A percentile compares a stretch with the other conserved stretches of the same genome.
phyloP scores from a whole-genome alignment of 1,140 invertebrate genomes.

The Drosophila albomicans region DNA sequence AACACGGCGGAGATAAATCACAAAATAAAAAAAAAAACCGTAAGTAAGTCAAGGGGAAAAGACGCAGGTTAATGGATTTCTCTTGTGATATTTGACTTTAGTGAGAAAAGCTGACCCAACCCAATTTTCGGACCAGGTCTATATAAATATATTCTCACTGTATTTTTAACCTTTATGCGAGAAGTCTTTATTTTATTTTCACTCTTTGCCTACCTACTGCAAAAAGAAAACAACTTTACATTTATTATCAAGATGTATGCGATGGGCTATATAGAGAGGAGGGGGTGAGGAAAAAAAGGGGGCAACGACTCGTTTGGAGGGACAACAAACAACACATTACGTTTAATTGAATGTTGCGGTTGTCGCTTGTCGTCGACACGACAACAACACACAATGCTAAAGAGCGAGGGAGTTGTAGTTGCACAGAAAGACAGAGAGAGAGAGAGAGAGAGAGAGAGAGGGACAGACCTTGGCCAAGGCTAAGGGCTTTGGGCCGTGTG shows the following conservation, averaged over 20 bases:
- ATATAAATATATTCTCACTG: constrained; percentile 14
- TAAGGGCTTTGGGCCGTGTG: background rate
- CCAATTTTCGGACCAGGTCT: constrained; percentile 21
- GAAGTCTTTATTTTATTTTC: constrained; percentile 54
- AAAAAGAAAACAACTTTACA: constrained; percentile 63
- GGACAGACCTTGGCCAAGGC: constrained; percentile 19
- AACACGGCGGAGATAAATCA: constrained; percentile 50
- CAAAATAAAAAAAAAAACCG: constrained; percentile 12
- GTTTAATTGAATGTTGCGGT: constrained; percentile 81
- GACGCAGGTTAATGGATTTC: constrained; percentile 77
- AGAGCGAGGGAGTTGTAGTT: background rate
- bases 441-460: background rate
- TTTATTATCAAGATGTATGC: constrained; percentile 65
- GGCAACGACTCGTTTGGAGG: constrained; percentile 44
- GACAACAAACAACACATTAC: constrained; percentile 81
- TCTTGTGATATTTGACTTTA: constrained; percentile 77
- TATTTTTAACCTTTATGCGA: constrained; percentile 50
- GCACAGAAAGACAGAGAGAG: background rate
- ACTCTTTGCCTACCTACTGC: constrained; percentile 50
- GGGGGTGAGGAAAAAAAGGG: background rate
- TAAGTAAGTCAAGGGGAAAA: constrained; percentile 57
- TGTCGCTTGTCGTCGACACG: constrained; percentile 50
- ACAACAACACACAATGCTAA: constrained; percentile 17
- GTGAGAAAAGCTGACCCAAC: constrained; percentile 34
- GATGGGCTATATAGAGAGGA: background rate